phyloP scores from a whole-genome alignment of 2,888 invertebrate genomes.

The Lysandra coridon region DNA sequence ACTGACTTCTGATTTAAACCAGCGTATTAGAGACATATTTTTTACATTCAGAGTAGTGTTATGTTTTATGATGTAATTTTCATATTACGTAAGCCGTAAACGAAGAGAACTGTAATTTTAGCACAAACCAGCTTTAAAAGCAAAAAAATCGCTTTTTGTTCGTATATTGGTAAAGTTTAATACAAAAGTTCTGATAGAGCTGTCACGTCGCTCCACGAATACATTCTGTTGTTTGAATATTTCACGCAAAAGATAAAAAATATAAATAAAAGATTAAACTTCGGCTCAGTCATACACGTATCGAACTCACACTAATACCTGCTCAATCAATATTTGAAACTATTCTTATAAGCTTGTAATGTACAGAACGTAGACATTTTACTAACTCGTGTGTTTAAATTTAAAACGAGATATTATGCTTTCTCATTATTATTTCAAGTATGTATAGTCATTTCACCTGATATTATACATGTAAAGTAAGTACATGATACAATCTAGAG shows the following conservation, averaged over 20 bases:
- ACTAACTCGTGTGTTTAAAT: too few relatives aligned
- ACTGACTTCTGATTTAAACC: too few relatives aligned
- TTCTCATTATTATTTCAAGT: too few relatives aligned
- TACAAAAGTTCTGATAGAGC: constrained; percentile 29
- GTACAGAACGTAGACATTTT: too few relatives aligned
- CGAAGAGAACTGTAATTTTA: neutral
- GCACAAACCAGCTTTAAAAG: constrained; percentile 1
- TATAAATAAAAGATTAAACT: constrained; percentile 13
- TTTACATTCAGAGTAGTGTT: neutral
- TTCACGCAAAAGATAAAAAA: constrained; percentile 8
- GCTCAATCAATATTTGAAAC: neutral
- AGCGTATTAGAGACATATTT: neutral
- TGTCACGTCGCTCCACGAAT: constrained; percentile 15
- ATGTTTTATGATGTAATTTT: neutral
- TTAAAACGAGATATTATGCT: too few relatives aligned
- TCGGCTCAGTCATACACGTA: neutral
- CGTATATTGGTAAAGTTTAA: constrained; percentile 31
- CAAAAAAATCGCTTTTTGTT: constrained; percentile 17
- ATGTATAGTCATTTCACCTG: too few relatives aligned
- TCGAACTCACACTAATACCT: neutral
- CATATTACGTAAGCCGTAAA: neutral
- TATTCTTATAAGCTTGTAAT: neutral
- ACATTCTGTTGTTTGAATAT: constrained; percentile 27
- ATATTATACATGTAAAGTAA: too few relatives aligned
- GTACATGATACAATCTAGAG: too few relatives aligned